These are phyloP conservation scores for Linyphia triangularis DNA, from an alignment of 2,888 invertebrate species.

Conservation along the genomic window DNA sequence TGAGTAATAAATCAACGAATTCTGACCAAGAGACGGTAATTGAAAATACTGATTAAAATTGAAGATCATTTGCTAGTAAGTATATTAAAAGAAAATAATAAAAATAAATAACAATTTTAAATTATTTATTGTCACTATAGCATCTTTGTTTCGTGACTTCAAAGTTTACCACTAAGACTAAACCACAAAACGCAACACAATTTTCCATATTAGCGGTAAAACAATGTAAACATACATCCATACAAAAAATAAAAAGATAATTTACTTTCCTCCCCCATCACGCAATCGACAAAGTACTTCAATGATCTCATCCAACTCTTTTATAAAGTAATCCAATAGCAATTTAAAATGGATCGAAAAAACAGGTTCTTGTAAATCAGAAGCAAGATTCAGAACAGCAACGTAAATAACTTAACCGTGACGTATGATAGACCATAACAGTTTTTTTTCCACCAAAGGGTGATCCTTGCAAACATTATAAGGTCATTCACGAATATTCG, in stretches of 20 bases:
- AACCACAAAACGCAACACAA: no score
- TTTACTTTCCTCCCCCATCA: background rate
- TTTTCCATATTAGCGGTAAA: no score
- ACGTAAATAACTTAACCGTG: slow-evolving; percentile 56
- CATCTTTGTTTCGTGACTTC: no score
- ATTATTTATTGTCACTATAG: no score
- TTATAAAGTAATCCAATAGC: slow-evolving; percentile 21
- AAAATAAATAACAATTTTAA: no score
- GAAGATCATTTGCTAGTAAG: no score
- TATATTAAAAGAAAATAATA: no score
- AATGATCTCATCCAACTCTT: background rate
- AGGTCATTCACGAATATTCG: slow-evolving; percentile 63
- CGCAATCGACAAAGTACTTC: background rate
- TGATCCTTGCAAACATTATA: slow-evolving; percentile 32
- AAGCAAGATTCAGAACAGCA: slow-evolving; percentile 16
- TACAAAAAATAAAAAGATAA: background rate
- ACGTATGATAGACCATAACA: slow-evolving; percentile 40
- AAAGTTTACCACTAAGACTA: no score
- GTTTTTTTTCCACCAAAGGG: background rate
- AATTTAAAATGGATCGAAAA: slow-evolving; percentile 7
- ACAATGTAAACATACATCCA: no score
- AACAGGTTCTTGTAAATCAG: slow-evolving; percentile 40
- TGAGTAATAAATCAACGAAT: no score
- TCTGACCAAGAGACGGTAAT: no score
- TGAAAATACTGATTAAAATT: no score